Evolutionary conservation across 2,113 vertebrate genomes (phyloP), one percentile per base, ranked within the genome.

Genomic region (Clarias batrachus): DNA sequence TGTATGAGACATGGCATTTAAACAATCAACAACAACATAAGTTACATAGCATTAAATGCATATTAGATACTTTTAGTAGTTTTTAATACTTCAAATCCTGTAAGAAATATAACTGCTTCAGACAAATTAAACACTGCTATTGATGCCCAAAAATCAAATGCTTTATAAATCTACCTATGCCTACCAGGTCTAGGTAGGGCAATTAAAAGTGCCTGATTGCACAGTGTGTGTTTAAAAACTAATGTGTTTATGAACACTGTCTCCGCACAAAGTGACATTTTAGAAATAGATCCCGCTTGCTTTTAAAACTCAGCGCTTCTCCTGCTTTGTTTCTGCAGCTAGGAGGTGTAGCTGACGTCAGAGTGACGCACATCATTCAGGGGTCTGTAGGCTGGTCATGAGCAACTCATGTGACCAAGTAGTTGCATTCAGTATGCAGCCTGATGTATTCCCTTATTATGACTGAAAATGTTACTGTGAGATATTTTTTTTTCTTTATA

Each of bases 401-500:
- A 56, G 62, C 21, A 33, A 23, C 30, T 41, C 17, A 37, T 70
- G 48, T n/a, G 37, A 3, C n/a, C 9, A n/a, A 3, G 17, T 71
- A 30, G 16, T 23, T 73, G 33, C 27, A 68, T 83, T 57, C 41
- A 17, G 8, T 76, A 80, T 59, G 27, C 37, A 74, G 9, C 33
- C 33, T 60, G 23, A 27, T 9, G 2, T 27, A 30, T 57, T 30
- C 56, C 76, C 33, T 79, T 19, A 57, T 78, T 57, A 57, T 27
- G 25, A 57, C 79, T 60, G 25, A 48, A 13, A 33, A 54, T 37
- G 37, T 63, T 73, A 54, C 74, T 80, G 23, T 62, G 60, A 70
- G 83, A 48, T 48, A 48, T 48, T 48, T 82, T 77, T 85, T 81
- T 57, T 70, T 70, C 66, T 82, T 63, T 78, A 86, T 87, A 88